Evolutionary conservation across 1,140 invertebrate genomes (phyloP).

Genomic region (Campoletis sonorensis): DNA sequence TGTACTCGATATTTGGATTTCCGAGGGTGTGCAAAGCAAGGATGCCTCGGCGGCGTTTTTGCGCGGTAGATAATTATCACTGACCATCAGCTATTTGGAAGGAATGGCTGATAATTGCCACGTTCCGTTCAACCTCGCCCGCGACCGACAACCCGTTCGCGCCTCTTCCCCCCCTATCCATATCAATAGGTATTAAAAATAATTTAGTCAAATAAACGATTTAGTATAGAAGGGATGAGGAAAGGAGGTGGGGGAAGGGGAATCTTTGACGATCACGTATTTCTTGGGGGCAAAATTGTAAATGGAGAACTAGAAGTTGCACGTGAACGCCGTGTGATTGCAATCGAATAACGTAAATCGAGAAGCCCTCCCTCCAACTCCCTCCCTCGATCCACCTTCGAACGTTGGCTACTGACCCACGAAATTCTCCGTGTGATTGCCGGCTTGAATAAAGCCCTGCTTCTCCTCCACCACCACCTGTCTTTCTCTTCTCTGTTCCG

Average conservation of each 20-base stretch:
- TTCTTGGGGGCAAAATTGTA: not conserved
- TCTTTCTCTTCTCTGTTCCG: not conserved
- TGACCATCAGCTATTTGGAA: constrained; percentile 78
- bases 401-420: constrained; percentile 45
- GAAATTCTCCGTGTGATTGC: constrained; percentile 54
- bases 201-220: no score
- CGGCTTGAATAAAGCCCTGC: constrained; percentile 43
- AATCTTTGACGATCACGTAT: not conserved
- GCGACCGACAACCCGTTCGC: constrained; percentile 74
- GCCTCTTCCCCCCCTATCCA: no score
- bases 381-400: not conserved
- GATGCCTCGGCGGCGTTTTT: constrained; percentile 73
- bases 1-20: constrained; percentile 73
- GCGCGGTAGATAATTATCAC: constrained; percentile 77
- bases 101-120: constrained; percentile 77
- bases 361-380: constrained; percentile 17
- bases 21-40: constrained; percentile 44
- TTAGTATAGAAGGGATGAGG: no score
- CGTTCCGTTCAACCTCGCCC: constrained; percentile 73
- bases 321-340: constrained; percentile 15
- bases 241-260: no score
- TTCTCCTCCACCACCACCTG: not conserved
- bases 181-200: not conserved
- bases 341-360: constrained; percentile 43
- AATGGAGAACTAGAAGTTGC: not conserved